Evolutionary conservation across 2,113 vertebrate genomes (phyloP).

Genomic region (Melanocharis versteri): DNA sequence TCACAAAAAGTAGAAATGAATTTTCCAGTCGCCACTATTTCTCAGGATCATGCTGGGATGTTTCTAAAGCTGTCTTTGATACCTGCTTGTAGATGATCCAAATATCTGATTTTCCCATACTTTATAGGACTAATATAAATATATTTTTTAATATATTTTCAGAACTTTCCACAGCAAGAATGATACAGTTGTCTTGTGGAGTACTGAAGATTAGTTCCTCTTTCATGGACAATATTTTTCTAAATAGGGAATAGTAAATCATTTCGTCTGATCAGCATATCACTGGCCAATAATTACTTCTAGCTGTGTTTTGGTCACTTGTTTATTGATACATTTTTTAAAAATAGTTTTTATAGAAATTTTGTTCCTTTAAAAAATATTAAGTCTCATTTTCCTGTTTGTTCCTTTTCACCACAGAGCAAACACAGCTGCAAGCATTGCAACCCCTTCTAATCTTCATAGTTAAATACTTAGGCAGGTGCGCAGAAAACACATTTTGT

Average conservation of each 20-base stretch:
- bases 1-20: not conserved
- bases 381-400: not conserved
- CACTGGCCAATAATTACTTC: not conserved
- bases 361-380: not conserved
- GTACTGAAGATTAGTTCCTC: not conserved
- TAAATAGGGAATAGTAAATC: not conserved
- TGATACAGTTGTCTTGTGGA: not conserved
- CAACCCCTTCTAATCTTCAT: not conserved
- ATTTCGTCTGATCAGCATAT: not conserved
- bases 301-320: not conserved
- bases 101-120: not conserved
- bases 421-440: not conserved
- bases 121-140: not conserved
- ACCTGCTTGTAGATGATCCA: not conserved
- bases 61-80: not conserved
- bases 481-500: not conserved
- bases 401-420: not conserved
- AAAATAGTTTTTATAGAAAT: not conserved
- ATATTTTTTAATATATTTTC: not conserved
- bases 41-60: not conserved
- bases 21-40: not conserved
- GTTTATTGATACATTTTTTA: not conserved
- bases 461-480: not conserved
- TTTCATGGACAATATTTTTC: not conserved
- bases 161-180: not conserved